phyloP scores from a whole-genome alignment of 2,797 vertebrate species.

The Hafferia zeledoni region DNA sequence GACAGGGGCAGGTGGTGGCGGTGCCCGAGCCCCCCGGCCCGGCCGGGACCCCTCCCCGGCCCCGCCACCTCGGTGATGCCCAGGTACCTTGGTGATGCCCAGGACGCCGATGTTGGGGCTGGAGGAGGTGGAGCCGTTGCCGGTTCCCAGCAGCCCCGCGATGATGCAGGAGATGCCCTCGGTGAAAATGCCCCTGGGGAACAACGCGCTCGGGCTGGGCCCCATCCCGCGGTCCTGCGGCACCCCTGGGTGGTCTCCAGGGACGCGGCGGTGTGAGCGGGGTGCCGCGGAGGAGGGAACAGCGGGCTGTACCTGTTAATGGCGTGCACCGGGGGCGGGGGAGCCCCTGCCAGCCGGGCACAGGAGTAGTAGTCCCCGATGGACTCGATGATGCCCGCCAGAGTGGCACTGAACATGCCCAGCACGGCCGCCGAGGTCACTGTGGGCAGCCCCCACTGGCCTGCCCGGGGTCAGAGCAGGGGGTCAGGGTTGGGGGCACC shows the following conservation, averaged over 20 bases:
- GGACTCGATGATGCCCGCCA: slow-evolving; percentile 93
- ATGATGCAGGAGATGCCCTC: slow-evolving; percentile 94
- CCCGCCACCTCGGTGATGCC: slow-evolving; percentile 92
- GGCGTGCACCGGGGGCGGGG: slow-evolving; percentile 90
- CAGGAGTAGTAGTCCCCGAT: slow-evolving; percentile 97
- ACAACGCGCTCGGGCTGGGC: fast-evolving
- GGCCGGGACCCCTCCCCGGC: fast-evolving
- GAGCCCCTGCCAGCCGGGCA: slow-evolving; percentile 90
- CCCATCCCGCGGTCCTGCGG: fast-evolving
- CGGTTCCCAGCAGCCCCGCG: slow-evolving; percentile 91
- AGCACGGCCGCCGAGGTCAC: slow-evolving; percentile 90
- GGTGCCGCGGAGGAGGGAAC: fast-evolving
- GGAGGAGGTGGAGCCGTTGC: slow-evolving; percentile 96
- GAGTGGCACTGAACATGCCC: slow-evolving; percentile 96
- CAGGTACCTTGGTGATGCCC: slow-evolving; percentile 96
- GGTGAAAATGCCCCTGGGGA: slow-evolving; percentile 89
- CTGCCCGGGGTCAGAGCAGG: slow-evolving; percentile 56
- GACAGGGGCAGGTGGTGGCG: background rate
- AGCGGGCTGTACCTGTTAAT: slow-evolving; percentile 88
- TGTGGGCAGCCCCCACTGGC: slow-evolving; percentile 94
- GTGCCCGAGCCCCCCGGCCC: fast-evolving
- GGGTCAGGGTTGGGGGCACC: background rate
- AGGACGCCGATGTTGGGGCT: slow-evolving; percentile 96
- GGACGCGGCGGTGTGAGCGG: fast-evolving
- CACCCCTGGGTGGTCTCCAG: background rate